A percentile compares a stretch with the other conserved stretches of the same genome.
These are phyloP conservation scores for Clamator glandarius DNA, from an alignment of 2,797 vertebrate species.

Conservation along the genomic window DNA sequence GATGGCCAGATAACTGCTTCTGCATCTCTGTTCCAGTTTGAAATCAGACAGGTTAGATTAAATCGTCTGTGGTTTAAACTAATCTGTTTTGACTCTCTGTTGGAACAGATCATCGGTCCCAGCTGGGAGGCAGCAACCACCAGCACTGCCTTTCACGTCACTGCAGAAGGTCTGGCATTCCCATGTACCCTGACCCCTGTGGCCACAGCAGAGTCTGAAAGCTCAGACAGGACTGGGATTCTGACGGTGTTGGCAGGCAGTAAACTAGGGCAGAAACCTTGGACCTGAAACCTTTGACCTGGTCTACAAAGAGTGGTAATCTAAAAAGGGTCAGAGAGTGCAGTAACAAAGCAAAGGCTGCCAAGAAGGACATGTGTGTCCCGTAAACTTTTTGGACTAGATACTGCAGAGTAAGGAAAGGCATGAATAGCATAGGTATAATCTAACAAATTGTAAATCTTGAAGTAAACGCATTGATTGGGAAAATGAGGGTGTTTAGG, in stretches of 20 bases:
- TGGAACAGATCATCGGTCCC: constrained; percentile 32
- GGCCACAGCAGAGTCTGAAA: not conserved
- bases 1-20: constrained; percentile 43
- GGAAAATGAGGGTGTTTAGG: not conserved
- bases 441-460: not conserved
- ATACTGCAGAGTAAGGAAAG: not conserved
- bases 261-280: not conserved
- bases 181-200: accelerated
- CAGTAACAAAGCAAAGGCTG: not conserved
- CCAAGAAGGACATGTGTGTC: not conserved
- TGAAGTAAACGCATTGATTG: not conserved
- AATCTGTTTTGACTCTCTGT: constrained; percentile 48
- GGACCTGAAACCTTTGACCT: not conserved
- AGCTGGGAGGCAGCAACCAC: constrained; percentile 44
- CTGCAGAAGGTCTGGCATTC: not conserved
- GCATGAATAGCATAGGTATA: not conserved
- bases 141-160: not conserved
- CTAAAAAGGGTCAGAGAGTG: not conserved
- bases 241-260: not conserved
- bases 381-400: not conserved
- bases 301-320: not conserved
- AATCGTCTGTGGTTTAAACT: constrained; percentile 46
- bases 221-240: not conserved
- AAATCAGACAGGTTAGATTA: constrained; percentile 63
- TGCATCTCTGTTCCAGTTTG: constrained; percentile 4